phyloP scores from a whole-genome alignment of 2,888 invertebrate genomes.

The Drosophila conformis region DNA sequence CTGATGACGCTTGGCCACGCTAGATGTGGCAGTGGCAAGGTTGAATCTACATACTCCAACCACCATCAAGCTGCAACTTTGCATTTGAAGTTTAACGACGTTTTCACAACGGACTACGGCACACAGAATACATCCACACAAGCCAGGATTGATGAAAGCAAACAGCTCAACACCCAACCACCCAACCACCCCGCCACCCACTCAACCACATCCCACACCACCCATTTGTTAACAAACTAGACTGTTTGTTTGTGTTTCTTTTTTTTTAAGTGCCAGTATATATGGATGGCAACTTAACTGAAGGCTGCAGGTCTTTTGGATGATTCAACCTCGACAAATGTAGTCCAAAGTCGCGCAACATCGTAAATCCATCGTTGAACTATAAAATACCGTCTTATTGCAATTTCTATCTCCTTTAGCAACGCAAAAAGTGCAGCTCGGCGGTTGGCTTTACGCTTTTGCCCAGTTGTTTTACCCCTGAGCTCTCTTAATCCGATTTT shows the following conservation, averaged over 20 bases:
- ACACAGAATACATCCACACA: conserved; percentile 29
- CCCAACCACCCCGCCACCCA: conserved; percentile 1
- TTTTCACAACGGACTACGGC: conserved; percentile 60
- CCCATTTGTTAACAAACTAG: conserved; percentile 57
- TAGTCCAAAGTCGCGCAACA: conserved; percentile 76
- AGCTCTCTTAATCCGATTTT: conserved; percentile 79
- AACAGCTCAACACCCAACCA: background rate
- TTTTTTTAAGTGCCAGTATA: conserved; percentile 26
- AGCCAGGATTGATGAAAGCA: conserved; percentile 10
- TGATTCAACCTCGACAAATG: conserved; percentile 63
- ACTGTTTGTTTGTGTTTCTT: conserved; percentile 8
- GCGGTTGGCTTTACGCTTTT: conserved; percentile 66
- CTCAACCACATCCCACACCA: conserved; percentile 15
- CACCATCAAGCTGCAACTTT: conserved; percentile 31
- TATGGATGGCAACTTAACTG: conserved; percentile 38
- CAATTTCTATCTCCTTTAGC: conserved; percentile 75
- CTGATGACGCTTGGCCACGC: conserved; percentile 17
- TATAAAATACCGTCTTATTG: conserved; percentile 79
- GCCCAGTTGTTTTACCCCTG: conserved; percentile 66
- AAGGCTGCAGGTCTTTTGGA: conserved; percentile 29
- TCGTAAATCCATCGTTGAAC: conserved; percentile 80
- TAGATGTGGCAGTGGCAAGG: conserved; percentile 7
- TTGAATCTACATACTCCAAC: conserved; percentile 45
- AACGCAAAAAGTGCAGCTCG: conserved; percentile 48
- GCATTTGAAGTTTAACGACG: conserved; percentile 59